Evolutionary conservation across 2,888 invertebrate genomes (phyloP), one percentile per base, ranked within the genome.

Genomic region (Monopis laevigella): DNA sequence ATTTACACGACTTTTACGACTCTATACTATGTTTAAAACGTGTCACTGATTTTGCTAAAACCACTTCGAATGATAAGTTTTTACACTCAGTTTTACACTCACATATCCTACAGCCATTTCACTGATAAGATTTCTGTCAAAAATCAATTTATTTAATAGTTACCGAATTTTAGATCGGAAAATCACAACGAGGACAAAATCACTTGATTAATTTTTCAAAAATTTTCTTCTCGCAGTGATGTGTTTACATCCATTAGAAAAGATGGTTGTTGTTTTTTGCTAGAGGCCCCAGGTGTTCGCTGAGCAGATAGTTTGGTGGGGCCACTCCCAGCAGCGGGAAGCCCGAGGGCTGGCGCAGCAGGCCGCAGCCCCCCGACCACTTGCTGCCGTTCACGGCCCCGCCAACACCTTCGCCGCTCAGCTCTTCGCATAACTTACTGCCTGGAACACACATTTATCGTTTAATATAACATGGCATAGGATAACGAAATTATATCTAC

Each of bases 331-430:
- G 70, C 38, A 84, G 69, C 48, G 80, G 85, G 69, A 82, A 87
- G 56, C 83, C 86, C 30, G 81, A 84, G 48, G 75, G 84, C 67
- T 84, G 74, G 60, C 86, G 77, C 60, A 88, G 68, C 70, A 88
- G 61, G 52, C 88, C 73, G 74, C 88, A 74, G 70, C 88, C 74
- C 49, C 86, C 81, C 47, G 84, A 68, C 86, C 86, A 80, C 62
- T 83, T 80, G 49, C 78, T 78, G 47, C 71, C 61, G 46, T 70
- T 51, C 43, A 81, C 68, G 75, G 80, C 57, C 50, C 64, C 52
- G 2, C 59, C 63, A 17, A 60, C 59, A 30, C 66, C 69, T 30
- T 70, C 65, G 16, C 74, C 74, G 43, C 73, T 72, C 51, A 78
- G 48, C 49, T 80, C 80, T 30, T 78, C 80, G 43, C 80, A 80